Conservation (phyloP, 2,113 vertebrate species). For the Catagonus wagneri region DNA sequence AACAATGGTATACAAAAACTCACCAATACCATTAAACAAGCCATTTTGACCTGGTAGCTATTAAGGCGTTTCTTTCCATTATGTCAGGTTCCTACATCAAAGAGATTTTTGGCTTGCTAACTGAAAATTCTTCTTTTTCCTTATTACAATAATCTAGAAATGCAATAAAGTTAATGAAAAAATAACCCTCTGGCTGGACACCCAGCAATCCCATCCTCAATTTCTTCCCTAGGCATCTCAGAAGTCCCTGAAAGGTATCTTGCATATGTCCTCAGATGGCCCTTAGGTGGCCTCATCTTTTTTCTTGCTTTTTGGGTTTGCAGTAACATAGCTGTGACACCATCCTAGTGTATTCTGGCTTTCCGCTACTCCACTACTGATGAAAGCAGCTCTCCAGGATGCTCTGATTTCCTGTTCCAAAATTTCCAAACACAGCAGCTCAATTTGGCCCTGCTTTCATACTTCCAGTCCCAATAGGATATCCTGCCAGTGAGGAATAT, state of each 20-base stretch:
- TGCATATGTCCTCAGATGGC: neutral
- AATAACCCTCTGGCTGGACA: neutral
- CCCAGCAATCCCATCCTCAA: neutral
- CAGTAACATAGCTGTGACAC: neutral
- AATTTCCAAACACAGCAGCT: neutral
- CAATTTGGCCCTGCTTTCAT: neutral
- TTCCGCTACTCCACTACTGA: neutral
- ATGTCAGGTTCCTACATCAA: neutral
- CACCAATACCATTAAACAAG: neutral
- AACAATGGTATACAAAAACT: neutral
- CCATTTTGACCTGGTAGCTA: neutral
- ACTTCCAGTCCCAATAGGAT: neutral
- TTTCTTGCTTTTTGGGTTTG: neutral
- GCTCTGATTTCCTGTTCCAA: neutral
- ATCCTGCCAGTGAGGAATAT: neutral
- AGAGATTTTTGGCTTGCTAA: neutral
- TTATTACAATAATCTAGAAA: neutral
- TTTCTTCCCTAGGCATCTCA: neutral
- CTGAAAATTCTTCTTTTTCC: neutral
- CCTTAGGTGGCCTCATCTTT: neutral
- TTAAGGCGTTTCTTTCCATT: neutral
- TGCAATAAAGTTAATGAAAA: neutral
- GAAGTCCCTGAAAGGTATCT: neutral
- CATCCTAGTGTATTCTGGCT: neutral
- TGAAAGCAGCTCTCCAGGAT: neutral